These are phyloP conservation scores for Mastacembelus armatus DNA, from an alignment of 2,797 vertebrate genomes.

Conservation along the genomic window DNA sequence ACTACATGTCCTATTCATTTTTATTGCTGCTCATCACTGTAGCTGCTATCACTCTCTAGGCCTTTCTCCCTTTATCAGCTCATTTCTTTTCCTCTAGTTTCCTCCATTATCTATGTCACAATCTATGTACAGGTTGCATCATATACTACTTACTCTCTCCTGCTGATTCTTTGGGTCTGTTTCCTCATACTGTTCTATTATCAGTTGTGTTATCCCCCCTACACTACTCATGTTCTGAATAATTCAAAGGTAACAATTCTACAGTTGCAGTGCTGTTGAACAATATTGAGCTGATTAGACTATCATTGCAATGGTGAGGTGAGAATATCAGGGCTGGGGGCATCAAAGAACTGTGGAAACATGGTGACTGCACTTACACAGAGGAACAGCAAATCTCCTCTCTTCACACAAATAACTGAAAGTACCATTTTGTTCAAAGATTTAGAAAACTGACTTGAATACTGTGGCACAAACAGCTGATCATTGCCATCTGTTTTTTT, in stretches of 20 bases:
- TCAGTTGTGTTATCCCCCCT: constrained; percentile 41
- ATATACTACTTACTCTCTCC: constrained; percentile 34
- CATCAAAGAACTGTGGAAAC: constrained; percentile 17
- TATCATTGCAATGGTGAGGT: constrained; percentile 46
- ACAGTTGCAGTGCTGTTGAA: constrained; percentile 46
- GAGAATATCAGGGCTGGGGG: constrained; percentile 13
- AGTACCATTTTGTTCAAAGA: constrained; percentile 16
- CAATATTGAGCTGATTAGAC: constrained; percentile 61
- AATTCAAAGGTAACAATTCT: constrained; percentile 59
- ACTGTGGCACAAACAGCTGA: background rate
- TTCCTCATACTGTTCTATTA: constrained; percentile 23
- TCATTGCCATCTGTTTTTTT: background rate
- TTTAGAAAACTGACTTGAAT: background rate
- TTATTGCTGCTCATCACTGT: constrained; percentile 32
- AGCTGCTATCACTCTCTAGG: constrained; percentile 13
- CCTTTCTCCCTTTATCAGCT: constrained; percentile 19
- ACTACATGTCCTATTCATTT: background rate
- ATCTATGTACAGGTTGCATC: constrained; percentile 31
- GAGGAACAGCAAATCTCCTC: background rate
- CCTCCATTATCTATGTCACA: constrained; percentile 43
- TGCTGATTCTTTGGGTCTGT: constrained; percentile 39
- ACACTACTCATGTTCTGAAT: constrained; percentile 51
- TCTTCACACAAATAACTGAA: constrained; percentile 10
- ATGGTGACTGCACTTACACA: background rate
- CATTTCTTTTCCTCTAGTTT: constrained; percentile 50